Evolutionary conservation across 1,140 invertebrate species (phyloP), one percentile per base, ranked within the genome.

Genomic region (Dufourea novaeangliae): DNA sequence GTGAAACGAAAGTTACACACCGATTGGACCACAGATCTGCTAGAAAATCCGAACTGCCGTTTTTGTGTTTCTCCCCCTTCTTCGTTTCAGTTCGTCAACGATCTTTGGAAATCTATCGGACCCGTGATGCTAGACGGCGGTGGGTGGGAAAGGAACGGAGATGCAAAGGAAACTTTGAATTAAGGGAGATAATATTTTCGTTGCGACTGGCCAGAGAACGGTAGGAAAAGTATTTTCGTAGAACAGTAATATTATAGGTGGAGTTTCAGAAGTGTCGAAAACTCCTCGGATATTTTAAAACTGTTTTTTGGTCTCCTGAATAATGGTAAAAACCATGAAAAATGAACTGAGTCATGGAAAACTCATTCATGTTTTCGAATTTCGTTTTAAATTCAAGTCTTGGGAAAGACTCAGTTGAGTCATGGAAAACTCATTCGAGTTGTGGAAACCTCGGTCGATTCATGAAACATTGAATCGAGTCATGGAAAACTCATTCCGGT

Each of bases 1-100:
- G 32, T 17, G 66, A 46, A 52, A 11, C 39, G 22, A n/a, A 29
- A 17, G 66, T 68, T 52, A 68, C 11, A 52, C 14, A 68, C 66
- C 34, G 46, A 32, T 37, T 34, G 50, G n/a, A 68, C 44, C 50
- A 54, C 8, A 32, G 32, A 54, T 68, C 66, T n/a, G 44, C 14
- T 25, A 14, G 46, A 68, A 29, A 68, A 68, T 8, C 25, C 54
- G 12, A 11, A 5, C 6, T 14, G 20, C 17, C n/a, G 17, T 52
- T 52, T 8, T 20, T 27, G 22, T 22, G 10, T 27, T 14, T 29
- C 52, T 5, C 2, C 11, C 12, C 0, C n/a, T n/a, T 11, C 1
- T 56, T 5, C 41, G 41, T 22, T 52, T 52, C 46, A 52, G 46
- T 52, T 52, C 46, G 6, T 52, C 46, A n/a, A 2, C 46, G 46